phyloP scores from a whole-genome alignment of 2,888 invertebrate genomes.

The Latrodectus elegans region DNA sequence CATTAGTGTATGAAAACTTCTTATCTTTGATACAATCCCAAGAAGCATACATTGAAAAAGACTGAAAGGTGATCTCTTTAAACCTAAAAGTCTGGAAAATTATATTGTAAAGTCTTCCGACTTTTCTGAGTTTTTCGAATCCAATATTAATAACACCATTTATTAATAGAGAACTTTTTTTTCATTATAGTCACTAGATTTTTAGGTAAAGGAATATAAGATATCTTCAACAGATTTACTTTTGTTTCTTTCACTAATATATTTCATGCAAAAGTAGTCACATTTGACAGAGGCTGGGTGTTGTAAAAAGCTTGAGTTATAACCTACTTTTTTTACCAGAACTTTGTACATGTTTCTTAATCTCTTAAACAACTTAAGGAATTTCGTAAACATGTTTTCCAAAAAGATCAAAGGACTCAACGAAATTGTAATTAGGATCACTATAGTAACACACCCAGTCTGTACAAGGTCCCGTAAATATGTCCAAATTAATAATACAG shows the following conservation, averaged over 20 bases:
- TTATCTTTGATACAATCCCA: too few relatives aligned
- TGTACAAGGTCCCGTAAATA: not conserved
- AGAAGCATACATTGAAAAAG: too few relatives aligned
- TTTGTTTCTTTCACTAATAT: conserved; percentile 25
- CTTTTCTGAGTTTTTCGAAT: not conserved
- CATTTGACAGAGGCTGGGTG: conserved; percentile 8
- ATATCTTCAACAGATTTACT: not conserved
- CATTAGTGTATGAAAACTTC: too few relatives aligned
- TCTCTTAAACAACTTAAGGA: too few relatives aligned
- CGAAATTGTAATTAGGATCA: not conserved
- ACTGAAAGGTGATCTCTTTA: too few relatives aligned
- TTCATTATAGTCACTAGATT: conserved; percentile 5
- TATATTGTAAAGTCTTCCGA: conserved; percentile 4
- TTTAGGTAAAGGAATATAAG: conserved; percentile 15
- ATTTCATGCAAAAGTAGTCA: conserved; percentile 27
- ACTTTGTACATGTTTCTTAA: conserved; percentile 2
- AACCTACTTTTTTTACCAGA: conserved; percentile 19
- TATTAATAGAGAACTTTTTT: conserved; percentile 23
- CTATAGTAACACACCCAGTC: conserved; percentile 1
- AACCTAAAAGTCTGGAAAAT: not conserved
- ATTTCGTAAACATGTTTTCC: not conserved
- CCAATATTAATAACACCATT: conserved; percentile 1
- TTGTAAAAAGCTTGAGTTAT: conserved; percentile 16
- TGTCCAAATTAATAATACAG: too few relatives aligned
- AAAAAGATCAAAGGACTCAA: not conserved